Base-by-base conservation (phyloP, 2,113 vertebrate species). In the Dicentrarchus labrax region DNA sequence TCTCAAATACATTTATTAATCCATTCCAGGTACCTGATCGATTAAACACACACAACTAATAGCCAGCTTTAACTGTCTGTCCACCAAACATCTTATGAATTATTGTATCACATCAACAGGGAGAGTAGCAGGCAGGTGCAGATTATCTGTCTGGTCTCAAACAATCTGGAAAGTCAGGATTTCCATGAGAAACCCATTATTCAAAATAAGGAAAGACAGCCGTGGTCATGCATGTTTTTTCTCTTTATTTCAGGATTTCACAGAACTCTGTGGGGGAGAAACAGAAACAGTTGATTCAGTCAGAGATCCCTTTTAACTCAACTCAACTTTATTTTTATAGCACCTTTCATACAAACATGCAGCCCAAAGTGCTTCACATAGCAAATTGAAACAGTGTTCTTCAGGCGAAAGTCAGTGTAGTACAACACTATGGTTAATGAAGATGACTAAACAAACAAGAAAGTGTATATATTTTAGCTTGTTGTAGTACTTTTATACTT, bases 211-310 rank as follows among this genome's bases (percentile, higher is more conserved):
- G 79, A 75, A 38, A 61, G 62, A 68, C 11, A 59, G 77, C 45
- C 19, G 2, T 1, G 22, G 53, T 41, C 22, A 4, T 8, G 7
- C 8, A 13, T n/a, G 13, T 21, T 61, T 17, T 3, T 79, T 74
- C 12, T 87, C 30, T 84, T 93, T 82, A 94, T 72, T 96, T 94
- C 83, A 96, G 90, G 80, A 95, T 93, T 50, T 83, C 50, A 62
- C 93, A 95, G 94, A 97, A 97, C 76, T 97, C 96, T 96, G 93
- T 39, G 72, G 45, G 39, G 17, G 47, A 60, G 48, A 70, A 57
- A 83, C 30, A 57, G 41, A 43, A 75, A 59, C 2, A 74, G 36
- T 10, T 24, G 38, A n/a, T 57, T 82, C 12, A 78, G 21, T 77
- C 48, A 36, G 81, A 41, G 8, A 59, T 47, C 36, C 51, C 12